Conservation (phyloP, 2,888 invertebrate genomes). For the Drosophila falleni region DNA sequence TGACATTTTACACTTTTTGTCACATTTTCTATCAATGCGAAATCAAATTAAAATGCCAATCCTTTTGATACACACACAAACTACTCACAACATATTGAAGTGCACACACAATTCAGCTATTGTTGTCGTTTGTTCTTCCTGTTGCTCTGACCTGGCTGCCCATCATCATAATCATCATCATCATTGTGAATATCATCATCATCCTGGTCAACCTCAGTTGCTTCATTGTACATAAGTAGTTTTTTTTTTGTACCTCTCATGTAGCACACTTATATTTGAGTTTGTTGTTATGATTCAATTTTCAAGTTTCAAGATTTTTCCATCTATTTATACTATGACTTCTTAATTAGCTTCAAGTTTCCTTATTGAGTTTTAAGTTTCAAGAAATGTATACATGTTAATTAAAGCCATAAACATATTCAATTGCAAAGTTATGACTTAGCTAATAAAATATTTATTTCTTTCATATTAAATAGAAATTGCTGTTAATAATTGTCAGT, state of each 20-base stretch:
- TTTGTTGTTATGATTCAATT: slow-evolving; percentile 29
- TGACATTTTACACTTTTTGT: slow-evolving; percentile 30
- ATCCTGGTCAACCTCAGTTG: slow-evolving; percentile 28
- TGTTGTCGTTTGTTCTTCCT: slow-evolving; percentile 41
- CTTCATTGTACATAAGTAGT: slow-evolving; percentile 37
- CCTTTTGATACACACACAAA: slow-evolving; percentile 48
- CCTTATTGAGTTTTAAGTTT: slow-evolving; percentile 12
- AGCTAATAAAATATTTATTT: slow-evolving; percentile 15
- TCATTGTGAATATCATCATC: slow-evolving; percentile 16
- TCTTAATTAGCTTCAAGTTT: slow-evolving; percentile 47
- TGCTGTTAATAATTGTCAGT: too few relatives aligned
- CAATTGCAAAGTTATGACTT: background rate
- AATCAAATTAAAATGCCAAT: slow-evolving; percentile 80
- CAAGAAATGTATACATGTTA: background rate
- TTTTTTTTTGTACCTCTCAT: slow-evolving; percentile 27
- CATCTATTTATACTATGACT: background rate
- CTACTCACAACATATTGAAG: slow-evolving; percentile 7
- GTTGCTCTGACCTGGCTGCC: slow-evolving; percentile 29
- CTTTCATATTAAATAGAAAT: background rate
- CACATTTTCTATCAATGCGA: slow-evolving; percentile 54
- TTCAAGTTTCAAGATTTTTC: slow-evolving; percentile 12
- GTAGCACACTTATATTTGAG: slow-evolving; percentile 32
- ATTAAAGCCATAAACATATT: background rate
- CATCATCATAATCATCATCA: slow-evolving; percentile 13
- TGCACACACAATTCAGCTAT: slow-evolving; percentile 33